Evolutionary conservation across 2,113 vertebrate species (phyloP), one percentile per base, ranked within the genome.

Genomic region (Atrichornis clamosus): DNA sequence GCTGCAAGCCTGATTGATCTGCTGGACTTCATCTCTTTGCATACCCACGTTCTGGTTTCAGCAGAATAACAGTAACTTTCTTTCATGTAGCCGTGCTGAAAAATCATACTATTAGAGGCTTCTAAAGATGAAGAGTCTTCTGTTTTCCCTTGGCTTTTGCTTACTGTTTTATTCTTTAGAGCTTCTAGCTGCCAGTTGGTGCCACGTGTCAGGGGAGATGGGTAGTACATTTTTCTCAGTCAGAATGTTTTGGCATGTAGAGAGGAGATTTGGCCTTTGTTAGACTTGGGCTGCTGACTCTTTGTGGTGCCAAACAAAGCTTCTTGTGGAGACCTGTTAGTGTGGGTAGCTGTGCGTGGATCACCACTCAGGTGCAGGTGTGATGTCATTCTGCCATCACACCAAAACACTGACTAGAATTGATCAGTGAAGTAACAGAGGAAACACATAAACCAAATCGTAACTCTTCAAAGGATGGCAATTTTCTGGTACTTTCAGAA

Each of bases 331-430:
- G 49, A 28, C 32, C n/a, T 75, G 32, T 53, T 60, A 37, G 15
- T 32, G 39, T 52, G 35, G 37, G 75, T 35, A 68, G 0, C 22
- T 69, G 50, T 79, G 35, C 0, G 0, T 39, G 42, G 35, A 27
- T 82, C 33, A 32, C 39, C 5, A 3, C 39, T 53, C 27, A 26
- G 20, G 26, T 72, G 19, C 28, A 78, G 41, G 27, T 47, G 63
- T 53, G n/a, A 21, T 72, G 39, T 50, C 35, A 28, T 47, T 41
- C 49, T 92, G 53, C 41, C 46, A 13, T 70, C 28, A 2, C 2
- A 5, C 22, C 27, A 44, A 32, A 78, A 72, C n/a, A 10, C 28
- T 3, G 3, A 24, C 9, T 17, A 30, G 27, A 76, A 50, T 32
- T 39, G 28, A n/a, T 79, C 14, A 13, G 35, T 42, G 58, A 70